Evolutionary conservation across 2,113 vertebrate genomes (phyloP), one percentile per base, ranked within the genome.

Genomic region (Sarotherodon lohbergeri): DNA sequence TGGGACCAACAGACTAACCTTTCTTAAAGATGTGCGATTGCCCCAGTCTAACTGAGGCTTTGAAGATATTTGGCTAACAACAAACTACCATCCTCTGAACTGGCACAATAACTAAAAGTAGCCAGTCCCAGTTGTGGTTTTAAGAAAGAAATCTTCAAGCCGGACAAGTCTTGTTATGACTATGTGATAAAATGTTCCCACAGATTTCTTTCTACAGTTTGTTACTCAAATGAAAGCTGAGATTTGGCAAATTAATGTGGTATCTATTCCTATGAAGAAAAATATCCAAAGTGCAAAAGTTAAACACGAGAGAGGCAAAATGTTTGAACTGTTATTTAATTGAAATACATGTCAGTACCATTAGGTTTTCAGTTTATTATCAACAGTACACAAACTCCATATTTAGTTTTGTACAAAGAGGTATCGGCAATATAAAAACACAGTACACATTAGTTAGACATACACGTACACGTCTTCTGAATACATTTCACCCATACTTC

Each of bases 341-440:
- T 55, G 84, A 91, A 92, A 90, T 90, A 91, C 86, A 90, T 83
- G 86, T 90, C 90, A 86, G 85, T 91, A 94, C 81, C 73, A 84
- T 88, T 54, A 84, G 36, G 27, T 80, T 76, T 89, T 93, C 83
- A 89, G 83, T 90, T 93, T 90, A 89, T 91, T 76, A 89, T 90
- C 79, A 86, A 92, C 92, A 94, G 86, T 90, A 93, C 88, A 90
- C 84, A 87, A 32, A 78, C 41, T 88, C 61, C 88, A 89, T 91
- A 89, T 83, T 86, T 89, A 9, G 82, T 90, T 94, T 95, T 94
- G 93, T 96, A 95, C 95, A 95, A 94, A 96, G 95, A 96, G 95
- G 94, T 96, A 96, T 95, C 89, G 85, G 90, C 89, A 93, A 95
- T 93, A 95, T 87, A 91, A 91, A 93, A 94, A 91, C 90, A 93